Evolutionary conservation across 1,140 invertebrate genomes (phyloP).

Genomic region (Trypoxylus dichotomus): DNA sequence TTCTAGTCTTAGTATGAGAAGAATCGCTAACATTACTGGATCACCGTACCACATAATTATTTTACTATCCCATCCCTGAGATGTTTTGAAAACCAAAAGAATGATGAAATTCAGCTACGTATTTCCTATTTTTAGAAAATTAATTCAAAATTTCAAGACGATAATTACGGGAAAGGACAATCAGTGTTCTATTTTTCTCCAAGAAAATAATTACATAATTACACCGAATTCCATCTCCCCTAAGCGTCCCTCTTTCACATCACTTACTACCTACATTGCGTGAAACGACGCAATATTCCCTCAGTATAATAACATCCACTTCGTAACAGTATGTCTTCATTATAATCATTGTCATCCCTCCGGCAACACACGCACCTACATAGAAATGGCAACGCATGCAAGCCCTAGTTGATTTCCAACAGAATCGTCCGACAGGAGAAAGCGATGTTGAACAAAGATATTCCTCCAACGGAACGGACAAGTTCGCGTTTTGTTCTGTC

Average conservation of each 20-base stretch:
- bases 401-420: not conserved
- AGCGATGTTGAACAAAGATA: not conserved
- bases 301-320: not conserved
- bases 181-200: not conserved
- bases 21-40: too few relatives aligned
- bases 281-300: not conserved
- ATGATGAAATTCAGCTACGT: not conserved
- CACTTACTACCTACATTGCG: not conserved
- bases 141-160: not conserved
- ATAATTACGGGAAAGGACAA: not conserved
- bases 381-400: not conserved
- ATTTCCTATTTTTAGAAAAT: not conserved
- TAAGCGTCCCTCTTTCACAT: not conserved
- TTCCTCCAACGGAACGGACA: not conserved
- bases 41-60: too few relatives aligned
- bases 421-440: not conserved
- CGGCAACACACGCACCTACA: not conserved
- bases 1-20: too few relatives aligned
- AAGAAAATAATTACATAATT: not conserved
- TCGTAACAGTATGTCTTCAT: constrained; percentile 9
- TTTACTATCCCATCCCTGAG: not conserved
- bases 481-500: not conserved
- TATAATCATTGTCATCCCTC: constrained; percentile 14
- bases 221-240: not conserved
- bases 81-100: too few relatives aligned